A percentile compares a stretch with the other conserved stretches of the same genome.
Conservation (phyloP, 2,888 invertebrate species). For the Molorchus minor region DNA sequence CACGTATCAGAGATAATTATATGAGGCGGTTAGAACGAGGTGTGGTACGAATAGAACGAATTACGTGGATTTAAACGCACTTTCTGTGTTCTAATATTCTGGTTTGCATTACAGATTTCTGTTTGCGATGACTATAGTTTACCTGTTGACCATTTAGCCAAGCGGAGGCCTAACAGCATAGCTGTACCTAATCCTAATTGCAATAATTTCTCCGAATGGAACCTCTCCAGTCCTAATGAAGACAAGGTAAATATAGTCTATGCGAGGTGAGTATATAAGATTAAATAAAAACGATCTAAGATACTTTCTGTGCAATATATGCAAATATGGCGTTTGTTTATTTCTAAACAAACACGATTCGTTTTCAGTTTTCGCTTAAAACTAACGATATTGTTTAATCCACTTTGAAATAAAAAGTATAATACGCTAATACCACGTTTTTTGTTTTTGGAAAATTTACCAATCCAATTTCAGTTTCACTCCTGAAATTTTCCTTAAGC, state of each 20-base stretch:
- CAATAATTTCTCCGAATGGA: conserved; percentile 69
- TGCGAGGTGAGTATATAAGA: too few species aligned
- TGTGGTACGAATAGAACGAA: conserved; percentile 29
- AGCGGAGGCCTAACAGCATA: conserved; percentile 72
- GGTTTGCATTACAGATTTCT: conserved; percentile 73
- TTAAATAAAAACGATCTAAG: too few species aligned
- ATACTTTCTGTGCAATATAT: too few species aligned
- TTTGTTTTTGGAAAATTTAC: not conserved
- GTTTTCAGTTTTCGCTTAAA: too few species aligned
- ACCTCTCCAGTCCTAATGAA: conserved; percentile 65
- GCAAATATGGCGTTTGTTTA: too few species aligned
- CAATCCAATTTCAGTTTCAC: not conserved
- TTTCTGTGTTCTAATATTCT: conserved; percentile 31
- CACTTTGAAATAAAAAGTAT: too few species aligned
- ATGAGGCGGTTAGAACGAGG: conserved; percentile 30
- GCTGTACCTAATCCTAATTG: conserved; percentile 62
- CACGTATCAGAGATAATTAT: conserved; percentile 45
- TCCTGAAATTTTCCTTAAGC: conserved; percentile 27
- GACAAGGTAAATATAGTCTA: conserved; percentile 63
- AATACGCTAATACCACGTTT: too few species aligned
- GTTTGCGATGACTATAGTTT: conserved; percentile 88
- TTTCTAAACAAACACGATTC: too few species aligned
- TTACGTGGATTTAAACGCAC: conserved; percentile 26
- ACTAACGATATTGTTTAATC: too few species aligned
- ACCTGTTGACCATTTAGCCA: conserved; percentile 83